These are phyloP conservation scores for Eupeodes luniger DNA, from an alignment of 2,888 invertebrate genomes.

Conservation along the genomic window DNA sequence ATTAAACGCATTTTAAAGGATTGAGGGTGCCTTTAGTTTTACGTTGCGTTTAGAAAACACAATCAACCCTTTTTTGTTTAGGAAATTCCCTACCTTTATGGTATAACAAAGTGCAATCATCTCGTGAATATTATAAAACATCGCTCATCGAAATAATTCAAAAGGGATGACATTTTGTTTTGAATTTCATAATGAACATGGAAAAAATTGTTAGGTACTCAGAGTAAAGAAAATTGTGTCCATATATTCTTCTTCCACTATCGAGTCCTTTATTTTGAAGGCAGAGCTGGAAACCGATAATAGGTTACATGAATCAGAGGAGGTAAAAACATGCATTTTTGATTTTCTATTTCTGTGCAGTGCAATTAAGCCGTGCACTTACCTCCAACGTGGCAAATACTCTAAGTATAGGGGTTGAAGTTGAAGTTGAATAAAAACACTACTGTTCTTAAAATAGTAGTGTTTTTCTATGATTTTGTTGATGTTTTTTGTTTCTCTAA, in stretches of 20 bases:
- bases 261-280: background rate
- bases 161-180: constrained; percentile 71
- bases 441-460: constrained; percentile 13
- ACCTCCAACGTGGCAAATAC: background rate
- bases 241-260: too few relatives aligned
- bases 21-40: constrained; percentile 43
- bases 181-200: constrained; percentile 66
- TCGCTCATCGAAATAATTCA: constrained; percentile 33
- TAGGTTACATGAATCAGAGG: constrained; percentile 43
- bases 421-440: background rate
- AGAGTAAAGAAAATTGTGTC: too few relatives aligned
- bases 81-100: background rate
- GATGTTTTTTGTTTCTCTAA: constrained; percentile 17
- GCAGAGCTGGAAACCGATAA: constrained; percentile 38
- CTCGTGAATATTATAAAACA: constrained; percentile 36
- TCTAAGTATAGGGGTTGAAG: constrained; percentile 30
- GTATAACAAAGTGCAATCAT: constrained; percentile 36
- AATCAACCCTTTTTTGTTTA: constrained; percentile 45
- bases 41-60: constrained; percentile 22
- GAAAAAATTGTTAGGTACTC: background rate
- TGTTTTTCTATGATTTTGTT: constrained; percentile 37
- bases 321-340: constrained; percentile 63
- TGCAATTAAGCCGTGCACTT: constrained; percentile 44
- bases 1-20: constrained; percentile 52
- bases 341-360: constrained; percentile 50